Evolutionary conservation across 2,797 vertebrate genomes (phyloP), one percentile per base, ranked within the genome.

Genomic region (Cyclura pinguis): DNA sequence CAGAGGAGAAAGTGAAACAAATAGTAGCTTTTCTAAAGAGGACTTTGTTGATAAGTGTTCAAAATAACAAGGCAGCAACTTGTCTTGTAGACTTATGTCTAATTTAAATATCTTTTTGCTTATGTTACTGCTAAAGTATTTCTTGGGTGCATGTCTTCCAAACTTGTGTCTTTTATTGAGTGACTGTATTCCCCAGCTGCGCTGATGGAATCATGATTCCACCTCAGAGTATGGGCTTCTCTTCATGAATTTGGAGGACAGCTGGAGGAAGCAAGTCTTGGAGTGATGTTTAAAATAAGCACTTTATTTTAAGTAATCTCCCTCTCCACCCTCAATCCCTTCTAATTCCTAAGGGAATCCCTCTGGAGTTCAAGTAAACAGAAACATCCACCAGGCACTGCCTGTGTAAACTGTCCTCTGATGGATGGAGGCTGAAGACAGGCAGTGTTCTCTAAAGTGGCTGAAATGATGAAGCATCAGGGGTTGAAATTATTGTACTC

Each of bases 1-100:
- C 97, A 98, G 97, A 12, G 98, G 98, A 77, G 55, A 76, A 59
- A 86, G 57, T 55, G 38, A 77, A 86, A 59, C 35, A 76, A 16
- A 91, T 83, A 62, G 85, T 59, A 87, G 35, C 27, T 77, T 72
- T 93, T 86, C 50, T 20, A 81, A 89, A 92, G 29, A 92, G 88
- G 93, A 88, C 96, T 20, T 93, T 92, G 92, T 97, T 94, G 88
- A 96, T 74, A 80, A 80, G 85, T 22, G 87, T 88, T 92, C 83
- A 50, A 86, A 93, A 92, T 50, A 93, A 85, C 50, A 73, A 50
- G 59, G 32, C 38, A 84, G 91, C 91, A 92, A 69, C 89, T 83
- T 50, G 52, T 84, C 82, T 81, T 7, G 6, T 76, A 91, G 84
- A 9, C 29, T 47, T 92, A 85, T 6, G 91, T 89, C 89, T 92